A percentile compares a stretch with the other conserved stretches of the same genome.
phyloP scores from a whole-genome alignment of 2,113 vertebrate genomes.

The Dasypus novemcinctus region DNA sequence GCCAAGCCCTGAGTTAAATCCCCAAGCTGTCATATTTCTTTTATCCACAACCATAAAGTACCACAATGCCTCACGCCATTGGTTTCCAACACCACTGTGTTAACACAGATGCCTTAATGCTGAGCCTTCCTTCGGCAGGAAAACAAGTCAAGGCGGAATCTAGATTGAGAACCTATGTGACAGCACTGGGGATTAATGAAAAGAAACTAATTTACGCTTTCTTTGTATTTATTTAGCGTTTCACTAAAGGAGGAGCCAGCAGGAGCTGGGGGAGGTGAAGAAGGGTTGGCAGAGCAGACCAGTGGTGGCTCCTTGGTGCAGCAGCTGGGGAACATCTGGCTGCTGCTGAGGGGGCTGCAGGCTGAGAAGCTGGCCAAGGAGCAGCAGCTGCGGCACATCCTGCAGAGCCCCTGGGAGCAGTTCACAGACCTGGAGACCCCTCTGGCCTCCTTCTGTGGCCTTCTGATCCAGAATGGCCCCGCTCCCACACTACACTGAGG shows the following conservation, averaged over 20 bases:
- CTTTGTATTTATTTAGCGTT: not conserved
- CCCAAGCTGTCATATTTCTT: not conserved
- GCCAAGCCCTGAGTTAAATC: not conserved
- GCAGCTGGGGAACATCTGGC: constrained; percentile 74
- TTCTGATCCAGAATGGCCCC: constrained; percentile 44
- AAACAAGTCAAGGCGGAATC: not conserved
- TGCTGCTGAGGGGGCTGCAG: constrained; percentile 57
- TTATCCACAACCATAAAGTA: not conserved
- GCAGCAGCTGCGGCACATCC: constrained; percentile 67
- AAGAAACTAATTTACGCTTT: not conserved
- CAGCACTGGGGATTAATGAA: not conserved
- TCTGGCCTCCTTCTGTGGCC: constrained; percentile 59
- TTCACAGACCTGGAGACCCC: constrained; percentile 41
- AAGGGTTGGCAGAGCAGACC: constrained; percentile 60
- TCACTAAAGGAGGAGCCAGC: constrained; percentile 37
- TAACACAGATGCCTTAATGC: not conserved
- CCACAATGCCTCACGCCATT: not conserved
- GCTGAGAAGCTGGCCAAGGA: constrained; percentile 46
- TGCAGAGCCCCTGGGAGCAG: constrained; percentile 41
- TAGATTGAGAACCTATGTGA: not conserved
- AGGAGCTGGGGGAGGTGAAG: constrained; percentile 71
- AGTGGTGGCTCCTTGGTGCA: not conserved
- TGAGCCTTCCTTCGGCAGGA: not conserved
- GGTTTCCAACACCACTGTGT: not conserved
- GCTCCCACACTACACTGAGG: not conserved